Evolutionary conservation across 2,113 vertebrate genomes (phyloP).

Genomic region (Peromyscus polionotus): DNA sequence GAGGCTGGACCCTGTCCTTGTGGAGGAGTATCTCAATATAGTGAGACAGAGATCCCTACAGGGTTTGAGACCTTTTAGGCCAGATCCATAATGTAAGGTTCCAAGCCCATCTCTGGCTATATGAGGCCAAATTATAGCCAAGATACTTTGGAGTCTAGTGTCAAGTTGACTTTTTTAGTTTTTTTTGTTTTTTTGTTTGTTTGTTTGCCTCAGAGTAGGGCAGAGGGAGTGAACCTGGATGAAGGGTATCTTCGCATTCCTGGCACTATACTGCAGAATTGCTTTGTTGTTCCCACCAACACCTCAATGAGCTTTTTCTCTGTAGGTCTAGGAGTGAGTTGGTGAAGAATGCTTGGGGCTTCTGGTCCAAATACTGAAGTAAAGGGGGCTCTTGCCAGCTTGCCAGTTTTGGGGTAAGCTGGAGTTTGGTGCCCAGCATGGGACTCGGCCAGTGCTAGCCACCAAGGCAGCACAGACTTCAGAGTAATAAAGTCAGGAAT

Average conservation of each 20-base stretch:
- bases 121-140: too few species aligned
- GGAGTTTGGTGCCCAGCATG: not conserved
- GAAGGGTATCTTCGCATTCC: not conserved
- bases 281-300: accelerated
- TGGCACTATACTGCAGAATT: not conserved
- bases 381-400: not conserved
- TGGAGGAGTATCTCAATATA: not conserved
- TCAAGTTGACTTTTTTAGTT: not conserved
- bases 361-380: not conserved
- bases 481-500: too few species aligned
- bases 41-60: not conserved
- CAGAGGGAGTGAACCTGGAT: not conserved
- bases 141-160: not conserved
- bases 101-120: not conserved
- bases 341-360: too few species aligned
- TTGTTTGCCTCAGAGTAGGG: not conserved
- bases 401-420: too few species aligned
- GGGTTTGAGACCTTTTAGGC: not conserved
- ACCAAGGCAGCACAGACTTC: not conserved
- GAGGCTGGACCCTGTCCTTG: not conserved
- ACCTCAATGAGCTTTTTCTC: not conserved
- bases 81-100: not conserved
- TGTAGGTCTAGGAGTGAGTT: not conserved
- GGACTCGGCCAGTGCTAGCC: not conserved
- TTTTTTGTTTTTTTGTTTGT: not conserved